Percentiles rank a stretch among this genome's conserved stretches.
Evolutionary conservation across 2,797 vertebrate species (phyloP).

Genomic region (Corythornis leucogaster): DNA sequence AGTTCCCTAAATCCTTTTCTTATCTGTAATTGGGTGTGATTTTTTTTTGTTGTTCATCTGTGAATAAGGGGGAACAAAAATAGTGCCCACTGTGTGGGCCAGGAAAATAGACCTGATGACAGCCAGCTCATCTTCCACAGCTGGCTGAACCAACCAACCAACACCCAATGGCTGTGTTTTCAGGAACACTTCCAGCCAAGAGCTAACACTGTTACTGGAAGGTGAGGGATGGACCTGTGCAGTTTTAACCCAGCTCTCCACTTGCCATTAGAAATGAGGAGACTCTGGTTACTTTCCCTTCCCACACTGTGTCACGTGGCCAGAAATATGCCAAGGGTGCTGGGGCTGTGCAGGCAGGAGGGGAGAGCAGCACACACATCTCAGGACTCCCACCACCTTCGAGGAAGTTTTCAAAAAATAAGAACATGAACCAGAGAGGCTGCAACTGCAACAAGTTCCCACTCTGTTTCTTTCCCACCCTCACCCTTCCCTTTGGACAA

Average conservation of each 20-base stretch:
- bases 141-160: slow-evolving; percentile 38
- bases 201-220: neutral
- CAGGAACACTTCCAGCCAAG: neutral
- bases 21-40: slow-evolving; percentile 44
- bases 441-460: neutral
- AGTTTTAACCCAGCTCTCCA: neutral
- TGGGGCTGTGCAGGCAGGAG: neutral
- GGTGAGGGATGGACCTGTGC: accelerated
- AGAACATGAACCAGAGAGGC: neutral
- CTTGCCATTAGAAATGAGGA: neutral
- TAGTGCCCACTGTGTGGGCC: neutral
- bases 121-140: slow-evolving; percentile 1
- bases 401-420: neutral
- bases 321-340: neutral
- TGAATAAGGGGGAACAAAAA: slow-evolving; percentile 14
- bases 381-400: neutral
- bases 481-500: slow-evolving; percentile 31
- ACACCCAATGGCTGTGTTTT: neutral
- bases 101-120: neutral
- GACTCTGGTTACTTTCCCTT: neutral
- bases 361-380: neutral
- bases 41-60: slow-evolving; percentile 9
- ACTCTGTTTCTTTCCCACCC: neutral
- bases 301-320: neutral
- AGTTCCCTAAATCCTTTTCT: slow-evolving; percentile 8